These are phyloP conservation scores for Helicorthomorpha holstii DNA, from an alignment of 1,140 invertebrate species.

Conservation along the genomic window DNA sequence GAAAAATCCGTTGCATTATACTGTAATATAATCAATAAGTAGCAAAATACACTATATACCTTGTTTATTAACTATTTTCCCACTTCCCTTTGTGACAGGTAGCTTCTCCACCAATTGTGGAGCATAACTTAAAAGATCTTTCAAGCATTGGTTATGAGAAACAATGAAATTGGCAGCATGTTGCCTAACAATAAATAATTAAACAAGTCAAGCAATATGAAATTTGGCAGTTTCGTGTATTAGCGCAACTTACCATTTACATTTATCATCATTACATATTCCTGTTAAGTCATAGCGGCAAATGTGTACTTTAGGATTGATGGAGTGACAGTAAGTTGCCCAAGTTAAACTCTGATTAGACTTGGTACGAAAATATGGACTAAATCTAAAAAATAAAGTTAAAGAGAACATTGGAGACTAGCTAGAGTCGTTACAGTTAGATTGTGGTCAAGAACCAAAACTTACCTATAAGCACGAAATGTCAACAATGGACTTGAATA, in stretches of 20 bases:
- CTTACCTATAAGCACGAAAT: no score
- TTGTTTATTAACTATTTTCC: not conserved
- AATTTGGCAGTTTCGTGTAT: not conserved
- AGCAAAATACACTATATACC: not conserved
- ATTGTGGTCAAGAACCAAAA: no score
- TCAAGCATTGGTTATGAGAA: constrained; percentile 15
- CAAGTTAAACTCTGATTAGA: constrained; percentile 10
- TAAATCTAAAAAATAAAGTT: constrained; percentile 1
- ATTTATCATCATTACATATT: constrained; percentile 21
- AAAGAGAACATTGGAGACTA: no score
- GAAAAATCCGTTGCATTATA: not conserved
- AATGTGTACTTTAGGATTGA: constrained; percentile 16
- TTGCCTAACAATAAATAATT: constrained; percentile 11
- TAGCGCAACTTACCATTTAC: constrained; percentile 11
- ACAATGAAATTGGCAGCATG: constrained; percentile 18
- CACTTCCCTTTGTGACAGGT: not conserved
- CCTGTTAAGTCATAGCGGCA: constrained; percentile 20
- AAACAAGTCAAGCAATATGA: not conserved
- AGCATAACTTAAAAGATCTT: constrained; percentile 19
- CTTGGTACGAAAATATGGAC: not conserved
- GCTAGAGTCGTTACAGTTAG: no score
- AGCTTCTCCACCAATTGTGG: not conserved
- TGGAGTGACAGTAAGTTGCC: constrained; percentile 16
- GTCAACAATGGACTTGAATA: no score
- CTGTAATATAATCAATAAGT: not conserved